These are phyloP conservation scores for Amphiura filiformis DNA, from an alignment of 35 echinoderm and acorn worm genomes.

Conservation along the genomic window DNA sequence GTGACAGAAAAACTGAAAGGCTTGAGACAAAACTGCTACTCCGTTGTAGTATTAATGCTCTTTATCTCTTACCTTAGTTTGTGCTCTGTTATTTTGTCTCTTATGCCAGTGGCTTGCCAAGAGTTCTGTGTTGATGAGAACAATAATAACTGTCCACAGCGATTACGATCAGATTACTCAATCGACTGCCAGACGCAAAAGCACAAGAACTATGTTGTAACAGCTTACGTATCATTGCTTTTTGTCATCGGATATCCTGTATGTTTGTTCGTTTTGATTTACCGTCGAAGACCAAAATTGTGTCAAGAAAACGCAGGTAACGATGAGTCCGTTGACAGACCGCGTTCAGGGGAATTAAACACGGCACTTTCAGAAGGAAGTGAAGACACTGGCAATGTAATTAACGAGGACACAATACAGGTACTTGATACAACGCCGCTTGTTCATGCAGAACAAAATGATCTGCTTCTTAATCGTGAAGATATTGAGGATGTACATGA, in stretches of 20 bases:
- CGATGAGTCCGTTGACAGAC: too few relatives aligned
- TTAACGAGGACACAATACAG: too few relatives aligned
- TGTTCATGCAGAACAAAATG: neutral
- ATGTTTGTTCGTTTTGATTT: conserved; percentile 15
- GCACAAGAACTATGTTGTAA: neutral
- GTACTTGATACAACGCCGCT: too few relatives aligned
- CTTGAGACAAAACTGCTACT: neutral
- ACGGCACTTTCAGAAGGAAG: too few relatives aligned
- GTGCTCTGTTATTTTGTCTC: conserved; percentile 21
- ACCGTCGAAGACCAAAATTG: neutral
- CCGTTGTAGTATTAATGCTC: conserved; percentile 20
- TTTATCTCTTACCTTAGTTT: conserved; percentile 33
- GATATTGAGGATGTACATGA: neutral
- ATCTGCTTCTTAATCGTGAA: neutral
- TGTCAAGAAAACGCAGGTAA: too few relatives aligned
- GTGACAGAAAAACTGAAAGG: neutral
- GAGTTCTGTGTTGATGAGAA: conserved; percentile 26
- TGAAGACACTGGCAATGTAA: too few relatives aligned
- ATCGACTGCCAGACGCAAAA: conserved; percentile 11
- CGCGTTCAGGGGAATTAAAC: too few relatives aligned
- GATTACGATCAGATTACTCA: conserved; percentile 29
- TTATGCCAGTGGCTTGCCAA: conserved; percentile 23
- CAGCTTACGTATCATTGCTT: neutral
- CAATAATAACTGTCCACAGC: neutral
- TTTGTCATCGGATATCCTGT: conserved; percentile 34